Evolutionary conservation across 1,140 invertebrate species (phyloP).

Genomic region (Branchinecta lynchi): DNA sequence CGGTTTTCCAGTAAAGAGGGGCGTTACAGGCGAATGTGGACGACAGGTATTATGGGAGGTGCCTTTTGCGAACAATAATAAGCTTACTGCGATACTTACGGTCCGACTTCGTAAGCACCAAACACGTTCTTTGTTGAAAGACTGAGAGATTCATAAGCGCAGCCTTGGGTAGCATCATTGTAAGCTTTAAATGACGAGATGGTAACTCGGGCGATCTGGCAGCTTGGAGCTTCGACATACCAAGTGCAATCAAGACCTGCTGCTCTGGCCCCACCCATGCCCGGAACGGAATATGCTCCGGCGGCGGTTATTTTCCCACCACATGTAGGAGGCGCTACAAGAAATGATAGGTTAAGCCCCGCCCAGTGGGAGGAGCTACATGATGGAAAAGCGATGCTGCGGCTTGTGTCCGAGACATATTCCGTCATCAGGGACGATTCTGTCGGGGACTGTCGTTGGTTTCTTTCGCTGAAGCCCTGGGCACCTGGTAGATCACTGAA

Average conservation of each 20-base stretch:
- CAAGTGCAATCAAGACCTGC: background rate
- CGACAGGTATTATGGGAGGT: too few relatives aligned
- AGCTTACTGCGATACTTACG: background rate
- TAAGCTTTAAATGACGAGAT: background rate
- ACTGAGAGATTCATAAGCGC: background rate
- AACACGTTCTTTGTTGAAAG: background rate
- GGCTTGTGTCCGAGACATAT: too few relatives aligned
- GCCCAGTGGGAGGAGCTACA: too few relatives aligned
- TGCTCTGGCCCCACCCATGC: background rate
- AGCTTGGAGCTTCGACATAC: background rate
- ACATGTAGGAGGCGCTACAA: background rate
- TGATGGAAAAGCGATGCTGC: too few relatives aligned
- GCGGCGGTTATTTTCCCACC: background rate
- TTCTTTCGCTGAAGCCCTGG: too few relatives aligned
- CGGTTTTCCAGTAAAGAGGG: too few relatives aligned
- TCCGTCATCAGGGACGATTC: too few relatives aligned
- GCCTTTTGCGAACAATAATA: too few relatives aligned
- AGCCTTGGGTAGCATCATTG: background rate
- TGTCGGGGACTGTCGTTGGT: too few relatives aligned
- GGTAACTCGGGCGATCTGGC: background rate
- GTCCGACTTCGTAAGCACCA: background rate
- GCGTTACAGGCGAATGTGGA: too few relatives aligned
- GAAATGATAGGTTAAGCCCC: too few relatives aligned
- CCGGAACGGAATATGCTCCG: background rate
- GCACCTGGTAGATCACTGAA: too few relatives aligned